phyloP scores from a whole-genome alignment of 2,113 vertebrate species.

The Nycticebus coucang region DNA sequence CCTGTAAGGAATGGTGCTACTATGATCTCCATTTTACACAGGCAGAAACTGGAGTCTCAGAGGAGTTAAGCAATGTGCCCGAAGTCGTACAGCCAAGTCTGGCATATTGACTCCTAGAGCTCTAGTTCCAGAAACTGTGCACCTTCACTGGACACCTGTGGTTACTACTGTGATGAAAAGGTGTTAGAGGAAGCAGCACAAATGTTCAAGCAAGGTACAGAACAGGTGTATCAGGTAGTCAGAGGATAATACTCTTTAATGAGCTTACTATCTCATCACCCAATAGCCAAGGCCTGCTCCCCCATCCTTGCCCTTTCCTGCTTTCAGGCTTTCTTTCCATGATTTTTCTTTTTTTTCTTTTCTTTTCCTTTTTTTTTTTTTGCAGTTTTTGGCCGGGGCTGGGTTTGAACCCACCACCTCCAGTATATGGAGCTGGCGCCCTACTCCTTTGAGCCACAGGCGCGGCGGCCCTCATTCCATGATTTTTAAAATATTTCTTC shows the following conservation, averaged over 20 bases:
- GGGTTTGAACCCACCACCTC: too few species aligned
- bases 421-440: too few species aligned
- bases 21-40: background rate
- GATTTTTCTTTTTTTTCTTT: background rate
- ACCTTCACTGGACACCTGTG: background rate
- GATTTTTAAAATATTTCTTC: background rate
- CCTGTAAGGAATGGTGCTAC: background rate
- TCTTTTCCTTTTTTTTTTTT: too few species aligned
- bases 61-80: background rate
- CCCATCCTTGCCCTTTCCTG: conserved; percentile 15
- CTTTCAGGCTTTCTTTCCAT: background rate
- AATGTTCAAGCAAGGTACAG: background rate
- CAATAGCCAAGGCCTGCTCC: background rate
- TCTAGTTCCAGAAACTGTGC: background rate
- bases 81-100: background rate
- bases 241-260: background rate
- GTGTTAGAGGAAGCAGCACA: background rate
- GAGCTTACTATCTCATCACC: background rate
- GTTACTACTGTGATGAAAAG: background rate
- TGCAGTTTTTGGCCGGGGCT: too few species aligned
- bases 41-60: background rate
- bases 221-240: background rate
- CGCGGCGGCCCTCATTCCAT: background rate
- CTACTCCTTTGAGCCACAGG: too few species aligned
- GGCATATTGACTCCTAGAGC: background rate